Evolutionary conservation across 2,113 vertebrate genomes (phyloP), one percentile per base, ranked within the genome.

Genomic region (Dicaeum eximium): DNA sequence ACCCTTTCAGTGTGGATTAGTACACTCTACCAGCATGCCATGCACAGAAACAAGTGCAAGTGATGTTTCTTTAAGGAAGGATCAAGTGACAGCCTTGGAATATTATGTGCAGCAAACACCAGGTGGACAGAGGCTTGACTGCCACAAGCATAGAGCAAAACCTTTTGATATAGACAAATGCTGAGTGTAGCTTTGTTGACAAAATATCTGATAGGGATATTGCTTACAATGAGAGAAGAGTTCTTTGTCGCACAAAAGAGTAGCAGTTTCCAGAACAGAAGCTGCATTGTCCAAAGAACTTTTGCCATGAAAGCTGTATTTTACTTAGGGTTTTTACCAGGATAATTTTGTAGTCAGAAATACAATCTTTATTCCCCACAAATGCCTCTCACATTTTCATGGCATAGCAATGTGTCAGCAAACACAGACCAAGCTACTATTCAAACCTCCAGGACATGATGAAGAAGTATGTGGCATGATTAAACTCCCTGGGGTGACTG

Each of bases 301-400:
- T 83, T 10, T 45, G 48, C 50, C 30, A 38, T 38, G 54, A 88
- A 95, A 86, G 40, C 66, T 82, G 27, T 48, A 62, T 62, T 38
- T 80, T 90, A 66, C 61, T 60, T 47, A 70, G 17, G 4, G 38
- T 24, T 92, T 94, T 94, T 70, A 88, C 33, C 27, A 77, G 80
- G 67, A 65, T 70, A 71, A 83, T 80, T 92, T 30, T 90, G 42
- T 61, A 90, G 79, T 80, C 58, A 97, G 74, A 86, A 94, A 86
- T n/a, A 75, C 24, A 83, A 62, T 80, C 62, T 72, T 83, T 69
- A 65, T 45, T 88, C 16, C 33, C 38, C 64, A 73, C 58, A 95
- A 94, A 88, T n/a, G 37, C 64, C 47, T 92, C 72, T 67, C 37
- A 53, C 67, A 66, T 90, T 95, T 83, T 93, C 78, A 70, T 67